Conservation (phyloP, 2,113 vertebrate genomes). For the Brienomyrus brachyistius region DNA sequence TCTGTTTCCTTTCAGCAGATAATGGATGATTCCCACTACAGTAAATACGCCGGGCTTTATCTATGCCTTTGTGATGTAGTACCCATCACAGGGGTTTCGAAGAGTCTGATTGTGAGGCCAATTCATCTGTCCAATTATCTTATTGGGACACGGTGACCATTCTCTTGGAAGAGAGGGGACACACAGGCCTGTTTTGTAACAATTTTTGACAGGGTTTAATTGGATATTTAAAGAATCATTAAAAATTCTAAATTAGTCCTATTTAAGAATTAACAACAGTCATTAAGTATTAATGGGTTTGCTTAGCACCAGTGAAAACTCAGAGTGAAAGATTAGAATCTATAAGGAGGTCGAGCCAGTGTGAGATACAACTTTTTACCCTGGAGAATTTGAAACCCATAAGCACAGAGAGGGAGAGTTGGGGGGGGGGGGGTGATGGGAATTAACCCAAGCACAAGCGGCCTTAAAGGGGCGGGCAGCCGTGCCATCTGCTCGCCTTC, state of each 20-base stretch:
- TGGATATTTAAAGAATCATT: constrained; percentile 87
- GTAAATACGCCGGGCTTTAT: constrained; percentile 26
- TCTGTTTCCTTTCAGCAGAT: constrained; percentile 17
- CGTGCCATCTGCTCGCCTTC: neutral
- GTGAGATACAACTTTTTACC: constrained; percentile 75
- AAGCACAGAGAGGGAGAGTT: neutral
- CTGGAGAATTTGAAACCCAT: constrained; percentile 48
- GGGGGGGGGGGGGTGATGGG: neutral
- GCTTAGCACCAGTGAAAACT: constrained; percentile 73
- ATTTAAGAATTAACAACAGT: constrained; percentile 85
- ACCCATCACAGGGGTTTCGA: constrained; percentile 8
- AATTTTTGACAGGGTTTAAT: constrained; percentile 65
- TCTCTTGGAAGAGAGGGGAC: constrained; percentile 2
- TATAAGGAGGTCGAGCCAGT: constrained; percentile 78
- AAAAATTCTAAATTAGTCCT: constrained; percentile 93
- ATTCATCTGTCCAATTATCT: constrained; percentile 30
- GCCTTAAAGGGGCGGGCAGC: constrained; percentile 10
- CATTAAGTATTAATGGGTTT: constrained; percentile 92
- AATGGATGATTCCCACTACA: constrained; percentile 19
- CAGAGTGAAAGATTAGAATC: constrained; percentile 82
- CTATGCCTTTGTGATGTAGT: constrained; percentile 3
- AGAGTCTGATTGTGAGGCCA: constrained; percentile 18
- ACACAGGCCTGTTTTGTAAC: constrained; percentile 26
- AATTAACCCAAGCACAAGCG: neutral
- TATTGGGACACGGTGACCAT: constrained; percentile 26